Evolutionary conservation across 2,888 invertebrate genomes (phyloP), one percentile per base, ranked within the genome.

Genomic region (Apotomis capreana): DNA sequence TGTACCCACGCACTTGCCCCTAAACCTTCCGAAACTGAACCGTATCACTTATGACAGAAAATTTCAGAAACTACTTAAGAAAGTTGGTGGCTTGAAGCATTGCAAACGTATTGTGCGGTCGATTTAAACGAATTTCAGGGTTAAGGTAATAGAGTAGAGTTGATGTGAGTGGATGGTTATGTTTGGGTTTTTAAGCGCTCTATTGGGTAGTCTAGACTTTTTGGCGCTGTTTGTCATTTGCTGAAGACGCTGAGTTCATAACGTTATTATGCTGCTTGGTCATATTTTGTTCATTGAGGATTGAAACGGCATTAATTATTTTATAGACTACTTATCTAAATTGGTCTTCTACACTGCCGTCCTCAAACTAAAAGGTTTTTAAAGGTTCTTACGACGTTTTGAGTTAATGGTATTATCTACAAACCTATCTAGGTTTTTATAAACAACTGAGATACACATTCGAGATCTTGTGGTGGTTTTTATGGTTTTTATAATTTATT

Each of bases 181-280:
- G 15, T 61, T 65, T 13, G 57, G 36, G 51, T 37, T 62, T 62
- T 61, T 5, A 68, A 62, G 67, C 40, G 46, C 58, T 44, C 46
- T 13, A 58, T 58, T 15, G 52, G 62, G 26, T 57, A 51, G 78
- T 79, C 79, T 80, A 80, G 79, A 79, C 79, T 74, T 60, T 51
- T 73, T 71, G 79, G 76, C 79, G 78, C 75, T 76, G 65, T 77
- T 74, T 78, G 74, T 76, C 74, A 75, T 63, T 68, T 55, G 62
- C 51, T 54, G 54, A 68, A 72, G 69, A 55, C 51, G 69, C 15
- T 46, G 61, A 69, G 68, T 54, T 68, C 52, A 68, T 68, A 15
- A 52, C n/a, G 52, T 60, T 55, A 61, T 69, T 54, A 64, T 54
- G 55, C 46, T 9, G 12, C 44, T 46, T 55, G 44, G 40, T 26